These are phyloP conservation scores for Calameuta idolon DNA, from an alignment of 2,888 invertebrate species.

Conservation along the genomic window DNA sequence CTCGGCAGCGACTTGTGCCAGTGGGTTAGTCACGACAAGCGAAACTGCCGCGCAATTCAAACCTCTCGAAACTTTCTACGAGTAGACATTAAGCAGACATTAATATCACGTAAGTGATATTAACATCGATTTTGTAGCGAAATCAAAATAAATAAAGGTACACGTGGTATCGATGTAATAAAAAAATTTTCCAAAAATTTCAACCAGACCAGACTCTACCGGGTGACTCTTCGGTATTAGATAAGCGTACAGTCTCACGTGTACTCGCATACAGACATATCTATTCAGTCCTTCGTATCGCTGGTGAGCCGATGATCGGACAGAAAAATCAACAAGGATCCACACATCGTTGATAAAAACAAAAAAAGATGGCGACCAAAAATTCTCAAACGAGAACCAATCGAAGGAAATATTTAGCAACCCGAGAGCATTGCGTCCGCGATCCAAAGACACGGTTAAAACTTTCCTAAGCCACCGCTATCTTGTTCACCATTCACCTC, in stretches of 20 bases:
- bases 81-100: background rate
- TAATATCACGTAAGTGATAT: background rate
- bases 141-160: background rate
- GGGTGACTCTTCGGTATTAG: background rate
- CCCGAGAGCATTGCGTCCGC: background rate
- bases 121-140: background rate
- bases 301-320: background rate
- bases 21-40: background rate
- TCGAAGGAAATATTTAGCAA: background rate
- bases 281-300: background rate
- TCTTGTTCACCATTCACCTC: constrained; percentile 28
- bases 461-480: constrained; percentile 10
- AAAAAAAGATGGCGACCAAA: background rate
- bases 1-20: background rate
- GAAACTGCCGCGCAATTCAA: background rate
- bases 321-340: background rate
- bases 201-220: background rate
- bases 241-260: too few species aligned
- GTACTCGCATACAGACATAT: background rate
- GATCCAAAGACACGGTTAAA: background rate
- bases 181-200: too few species aligned
- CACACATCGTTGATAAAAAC: background rate
- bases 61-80: background rate
- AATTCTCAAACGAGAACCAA: background rate
- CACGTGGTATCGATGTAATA: too few species aligned